phyloP scores from a whole-genome alignment of 2,113 vertebrate species.

The human (Homo sapiens) region GRCh38 chr6:102027501-102028000 shows the following conservation, averaged over 20 bases:
- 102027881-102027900: background rate
- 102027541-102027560: background rate
- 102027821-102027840: conserved; percentile 40
- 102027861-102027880: background rate
- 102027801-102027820: background rate
- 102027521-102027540: conserved; percentile 3
- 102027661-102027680: conserved; percentile 20
- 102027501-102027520: background rate
- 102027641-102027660: conserved; percentile 42
- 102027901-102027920: background rate
- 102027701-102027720: background rate
- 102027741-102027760: background rate
- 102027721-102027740: background rate
- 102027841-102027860: background rate
- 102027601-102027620: conserved; percentile 28
- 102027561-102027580: background rate
- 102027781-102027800: conserved; percentile 50
- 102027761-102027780: conserved; percentile 56
- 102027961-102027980: conserved; percentile 37
- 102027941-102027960: background rate
- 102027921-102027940: background rate
- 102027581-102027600: conserved; percentile 36
- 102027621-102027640: conserved; percentile 58
- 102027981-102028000: conserved; percentile 19
- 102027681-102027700: conserved; percentile 27